Base-by-base conservation (phyloP, 2,797 vertebrate genomes). In the Sciaenops ocellatus region DNA sequence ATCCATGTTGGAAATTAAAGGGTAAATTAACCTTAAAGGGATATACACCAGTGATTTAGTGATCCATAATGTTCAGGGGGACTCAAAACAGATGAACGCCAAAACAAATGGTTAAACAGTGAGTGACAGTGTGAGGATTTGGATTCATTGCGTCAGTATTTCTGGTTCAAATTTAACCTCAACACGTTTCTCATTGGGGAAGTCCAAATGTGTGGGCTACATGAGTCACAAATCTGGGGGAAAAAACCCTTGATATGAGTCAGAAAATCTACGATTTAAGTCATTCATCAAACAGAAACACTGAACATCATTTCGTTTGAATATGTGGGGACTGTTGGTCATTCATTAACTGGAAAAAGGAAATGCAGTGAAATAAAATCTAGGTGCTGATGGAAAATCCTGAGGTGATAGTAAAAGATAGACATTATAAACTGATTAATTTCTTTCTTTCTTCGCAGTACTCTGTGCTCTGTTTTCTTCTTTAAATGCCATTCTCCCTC, bases 401-500 rank as follows among this genome's bases (percentile, higher is more conserved):
- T 65, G 6, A 57, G 61, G 42, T 65, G 18, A 69, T 55, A 63
- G 38, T 55, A 46, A 59, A 47, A 34, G 10, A 46, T 59, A 1
- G 15, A 38, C 22, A 60, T 48, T 30, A 42, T 1, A 44, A 64
- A 52, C 18, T 2, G 52, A 51, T 64, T 2, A 44, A 28, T 24
- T 20, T 22, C 17, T 7, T 17, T 56, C 6, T 52, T 56, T 66
- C 17, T 38, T 22, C 16, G 3, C 2, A 18, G 11, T 34, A 26
- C 46, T 47, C 50, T 52, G 30, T 6, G 5, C 42, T 52, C 42
- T 50, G 50, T 47, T 61, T 74, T 61, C 17, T 47, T 52, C 64
- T 77, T 80, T 46, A 61, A 78, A 75, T 59, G 38, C 59, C 26
- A 42, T 30, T 78, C 64, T 73, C 61, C 44, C 68, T 34, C 22